Evolutionary conservation across 1,140 invertebrate species (phyloP).

Genomic region (Drosophila ambigua): DNA sequence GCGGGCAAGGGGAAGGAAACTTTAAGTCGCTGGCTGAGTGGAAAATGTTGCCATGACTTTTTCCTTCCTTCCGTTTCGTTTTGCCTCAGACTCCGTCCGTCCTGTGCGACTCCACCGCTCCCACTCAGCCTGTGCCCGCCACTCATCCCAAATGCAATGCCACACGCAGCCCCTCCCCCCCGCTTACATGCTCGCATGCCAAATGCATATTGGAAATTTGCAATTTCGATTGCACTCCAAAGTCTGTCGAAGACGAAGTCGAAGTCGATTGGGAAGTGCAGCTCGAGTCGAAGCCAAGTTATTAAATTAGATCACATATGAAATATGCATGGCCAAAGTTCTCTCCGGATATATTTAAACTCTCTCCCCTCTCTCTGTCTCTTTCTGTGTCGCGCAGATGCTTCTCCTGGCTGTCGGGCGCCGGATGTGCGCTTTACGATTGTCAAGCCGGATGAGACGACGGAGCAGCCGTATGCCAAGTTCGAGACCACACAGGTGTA

Average conservation of each 20-base stretch:
- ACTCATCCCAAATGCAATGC: background rate
- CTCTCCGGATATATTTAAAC: background rate
- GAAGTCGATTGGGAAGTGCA: no score
- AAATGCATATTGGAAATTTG: constrained; percentile 76
- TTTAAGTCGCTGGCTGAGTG: constrained; percentile 28
- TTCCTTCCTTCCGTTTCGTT: background rate
- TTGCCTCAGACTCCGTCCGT: background rate
- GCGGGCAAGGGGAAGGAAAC: constrained; percentile 4
- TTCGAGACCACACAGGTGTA: constrained; percentile 83
- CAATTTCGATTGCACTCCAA: constrained; percentile 79
- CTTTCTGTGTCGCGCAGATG: constrained; percentile 57
- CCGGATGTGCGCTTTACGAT: constrained; percentile 83
- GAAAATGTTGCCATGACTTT: constrained; percentile 68
- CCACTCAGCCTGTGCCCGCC: background rate
- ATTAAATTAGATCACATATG: constrained; percentile 79
- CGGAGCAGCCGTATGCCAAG: constrained; percentile 81
- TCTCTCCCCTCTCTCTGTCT: constrained; percentile 6
- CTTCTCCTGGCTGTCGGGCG: constrained; percentile 79
- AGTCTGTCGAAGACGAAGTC: constrained; percentile 54
- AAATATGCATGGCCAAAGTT: constrained; percentile 76
- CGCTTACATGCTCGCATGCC: constrained; percentile 45
- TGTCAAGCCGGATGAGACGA: constrained; percentile 79
- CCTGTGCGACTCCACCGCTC: background rate
- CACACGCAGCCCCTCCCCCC: background rate
- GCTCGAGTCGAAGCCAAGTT: constrained; percentile 45